Evolutionary conservation across 2,888 invertebrate species (phyloP).

Genomic region (Pinctada fucata): DNA sequence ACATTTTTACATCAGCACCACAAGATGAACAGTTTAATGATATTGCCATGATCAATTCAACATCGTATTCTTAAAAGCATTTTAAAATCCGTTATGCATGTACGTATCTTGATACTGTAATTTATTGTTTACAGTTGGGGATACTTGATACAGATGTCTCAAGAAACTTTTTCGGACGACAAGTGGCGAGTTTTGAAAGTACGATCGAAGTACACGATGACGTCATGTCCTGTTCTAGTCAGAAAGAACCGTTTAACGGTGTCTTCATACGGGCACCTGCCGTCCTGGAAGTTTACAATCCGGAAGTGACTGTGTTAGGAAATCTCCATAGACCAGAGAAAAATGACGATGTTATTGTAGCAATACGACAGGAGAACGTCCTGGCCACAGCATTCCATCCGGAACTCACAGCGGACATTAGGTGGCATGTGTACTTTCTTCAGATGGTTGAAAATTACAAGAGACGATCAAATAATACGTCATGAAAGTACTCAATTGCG

Average conservation of each 20-base stretch:
- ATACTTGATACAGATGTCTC: conserved; percentile 61
- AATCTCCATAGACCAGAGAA: conserved; percentile 44
- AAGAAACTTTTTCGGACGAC: conserved; percentile 67
- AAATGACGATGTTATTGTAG: conserved; percentile 55
- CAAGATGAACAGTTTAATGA: background rate
- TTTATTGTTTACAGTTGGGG: conserved; percentile 51
- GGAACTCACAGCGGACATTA: conserved; percentile 67
- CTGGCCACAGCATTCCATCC: conserved; percentile 71
- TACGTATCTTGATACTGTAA: background rate
- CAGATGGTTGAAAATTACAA: conserved; percentile 44
- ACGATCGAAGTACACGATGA: conserved; percentile 49
- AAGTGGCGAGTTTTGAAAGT: conserved; percentile 66
- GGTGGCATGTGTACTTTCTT: conserved; percentile 68
- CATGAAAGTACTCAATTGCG: too few relatives aligned
- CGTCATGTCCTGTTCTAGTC: background rate
- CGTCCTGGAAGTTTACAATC: conserved; percentile 49
- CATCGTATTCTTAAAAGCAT: background rate
- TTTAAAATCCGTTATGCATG: background rate
- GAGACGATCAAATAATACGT: too few relatives aligned
- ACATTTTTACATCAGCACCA: background rate
- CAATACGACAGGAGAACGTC: conserved; percentile 62
- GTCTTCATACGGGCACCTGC: conserved; percentile 71
- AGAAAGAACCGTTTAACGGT: conserved; percentile 52
- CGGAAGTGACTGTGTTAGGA: conserved; percentile 56
- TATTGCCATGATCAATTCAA: background rate